These are phyloP conservation scores for Jaculus jaculus DNA, from an alignment of 2,113 vertebrate genomes.

Conservation along the genomic window DNA sequence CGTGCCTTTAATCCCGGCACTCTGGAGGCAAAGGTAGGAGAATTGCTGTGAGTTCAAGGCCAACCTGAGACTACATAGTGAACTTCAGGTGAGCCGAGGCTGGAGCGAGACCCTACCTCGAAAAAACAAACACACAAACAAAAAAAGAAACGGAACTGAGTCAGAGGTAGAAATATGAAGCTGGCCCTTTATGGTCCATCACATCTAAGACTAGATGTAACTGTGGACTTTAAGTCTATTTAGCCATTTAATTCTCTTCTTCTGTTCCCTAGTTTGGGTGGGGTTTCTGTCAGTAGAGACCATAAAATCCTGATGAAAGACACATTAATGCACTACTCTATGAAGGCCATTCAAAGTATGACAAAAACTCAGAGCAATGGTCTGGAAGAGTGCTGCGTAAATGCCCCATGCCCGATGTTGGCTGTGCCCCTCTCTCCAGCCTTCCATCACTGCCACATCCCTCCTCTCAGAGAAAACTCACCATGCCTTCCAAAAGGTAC, in stretches of 20 bases:
- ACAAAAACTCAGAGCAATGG: background rate
- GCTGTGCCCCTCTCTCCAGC: background rate
- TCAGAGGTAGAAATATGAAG: background rate
- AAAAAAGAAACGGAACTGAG: background rate
- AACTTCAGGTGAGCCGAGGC: no score
- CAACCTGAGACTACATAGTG: no score
- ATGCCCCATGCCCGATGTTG: background rate
- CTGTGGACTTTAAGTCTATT: background rate
- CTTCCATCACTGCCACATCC: background rate
- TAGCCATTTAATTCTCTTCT: background rate
- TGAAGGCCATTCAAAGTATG: background rate
- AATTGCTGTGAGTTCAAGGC: no score
- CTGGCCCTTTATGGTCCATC: background rate
- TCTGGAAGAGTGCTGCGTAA: background rate
- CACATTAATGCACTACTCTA: background rate
- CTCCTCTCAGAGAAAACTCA: background rate
- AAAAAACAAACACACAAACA: no score
- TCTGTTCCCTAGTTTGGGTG: background rate
- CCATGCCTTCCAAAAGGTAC: background rate
- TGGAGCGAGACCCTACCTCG: no score
- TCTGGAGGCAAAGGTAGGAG: no score
- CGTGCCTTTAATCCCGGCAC: no score
- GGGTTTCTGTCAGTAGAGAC: background rate
- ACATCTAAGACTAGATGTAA: background rate
- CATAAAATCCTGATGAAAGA: conserved; percentile 28